Evolutionary conservation across 2,888 invertebrate species (phyloP), one percentile per base, ranked within the genome.

Genomic region (Lasioglossum pauxillum): DNA sequence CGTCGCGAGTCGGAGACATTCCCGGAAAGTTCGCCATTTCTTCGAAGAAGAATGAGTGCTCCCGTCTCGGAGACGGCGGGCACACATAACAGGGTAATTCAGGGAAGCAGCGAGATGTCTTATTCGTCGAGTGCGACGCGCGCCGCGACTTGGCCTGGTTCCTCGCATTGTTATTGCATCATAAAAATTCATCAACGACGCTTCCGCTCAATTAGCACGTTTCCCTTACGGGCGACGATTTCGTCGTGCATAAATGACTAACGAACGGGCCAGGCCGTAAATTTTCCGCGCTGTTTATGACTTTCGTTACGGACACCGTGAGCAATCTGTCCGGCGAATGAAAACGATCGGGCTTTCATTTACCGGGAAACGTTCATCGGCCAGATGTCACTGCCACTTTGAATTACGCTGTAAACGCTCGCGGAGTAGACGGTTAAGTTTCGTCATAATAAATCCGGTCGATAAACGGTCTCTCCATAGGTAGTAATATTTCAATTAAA

Each of bases 11-110:
- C 73, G 23, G 76, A 78, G 77, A 64, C 74, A 74, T 82, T 80
- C n/a, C 75, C 35, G 35, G 78, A 75, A 87, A 88, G 83, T 88
- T 87, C 53, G 80, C 46, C 78, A 60, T 86, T 87, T 64, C 83
- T 71, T 82, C 77, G 67, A 80, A 80, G 77, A 77, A 82, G 80
- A 78, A 78, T 38, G 80, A 75, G 79, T 49, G 67, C 46, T 49
- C 16, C 77, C 46, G 41, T 75, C 80, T 75, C 49, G 57, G 46
- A 41, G 64, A 78, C n/a, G 35, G 76, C 16, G 12, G 60, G 75
- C 76, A 71, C 57, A 41, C 74, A 57, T 71, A 76, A 81, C 53
- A 69, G 72, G 69, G 53, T 85, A 85, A 86, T 82, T 81, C 64
- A 2, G 31, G 35, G 5, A 53, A 57, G 8, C 31, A 46, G 53